Base-by-base conservation (phyloP, 2,797 vertebrate species). In the Clarias fuscus region DNA sequence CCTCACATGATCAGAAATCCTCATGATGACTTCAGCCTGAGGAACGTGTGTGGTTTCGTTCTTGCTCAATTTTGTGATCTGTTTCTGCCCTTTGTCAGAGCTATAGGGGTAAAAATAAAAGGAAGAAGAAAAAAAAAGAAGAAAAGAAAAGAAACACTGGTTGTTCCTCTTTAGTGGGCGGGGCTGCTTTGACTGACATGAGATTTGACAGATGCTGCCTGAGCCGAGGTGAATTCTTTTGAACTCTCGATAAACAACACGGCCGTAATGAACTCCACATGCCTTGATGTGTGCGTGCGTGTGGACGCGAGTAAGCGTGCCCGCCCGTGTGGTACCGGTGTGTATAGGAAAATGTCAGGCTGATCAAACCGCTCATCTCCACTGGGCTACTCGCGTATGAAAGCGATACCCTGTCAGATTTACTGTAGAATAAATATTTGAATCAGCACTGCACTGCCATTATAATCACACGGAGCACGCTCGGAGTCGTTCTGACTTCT, bases 371-470 rank as follows among this genome's bases (percentile, higher is more conserved):
- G 83, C 59, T 88, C 85, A 81, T 89, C 88, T 88, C 71, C 40
- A 84, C 59, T 18, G 75, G 70, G 58, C 86, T 58, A 77, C 72
- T 71, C 11, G 43, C 22, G 82, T 86, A 88, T 93, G 93, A 92
- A 94, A 92, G 89, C 30, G 92, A 93, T 91, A 92, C 91, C 82
- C 90, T 88, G 67, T 91, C 90, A 68, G 92, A 93, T 93, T 94
- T 92, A 93, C 92, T 81, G 78, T 89, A 85, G 72, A 84, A 91
- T 93, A 94, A 94, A 94, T 93, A 94, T 93, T 93, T 93, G 91
- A 94, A 92, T 89, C 88, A 40, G 86, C 85, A 87, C 91, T 89
- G 87, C 90, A 91, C 89, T 90, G 73, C 87, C 87, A 85, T 92
- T 92, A 89, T 93, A 88, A 91, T 91, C 67, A 83, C 86, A 86